Percentiles rank a stretch among this genome's conserved stretches.
These are phyloP conservation scores for Nematolebias whitei DNA, from an alignment of 2,113 vertebrate genomes.

Conservation along the genomic window DNA sequence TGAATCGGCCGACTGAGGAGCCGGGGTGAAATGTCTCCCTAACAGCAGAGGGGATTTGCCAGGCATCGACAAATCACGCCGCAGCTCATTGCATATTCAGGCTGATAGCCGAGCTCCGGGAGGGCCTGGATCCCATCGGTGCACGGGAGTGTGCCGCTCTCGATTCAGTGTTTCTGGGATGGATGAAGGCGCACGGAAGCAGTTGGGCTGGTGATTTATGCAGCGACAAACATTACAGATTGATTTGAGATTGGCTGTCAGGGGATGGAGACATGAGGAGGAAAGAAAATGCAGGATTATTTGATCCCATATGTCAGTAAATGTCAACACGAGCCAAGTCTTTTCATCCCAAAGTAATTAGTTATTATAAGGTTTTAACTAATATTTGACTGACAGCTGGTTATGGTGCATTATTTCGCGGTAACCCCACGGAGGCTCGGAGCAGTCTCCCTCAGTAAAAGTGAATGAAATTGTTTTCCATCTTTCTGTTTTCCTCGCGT, in stretches of 20 bases:
- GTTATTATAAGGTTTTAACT: conserved; percentile 14
- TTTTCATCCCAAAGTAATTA: conserved; percentile 20
- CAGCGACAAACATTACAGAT: conserved; percentile 53
- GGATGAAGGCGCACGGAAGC: neutral
- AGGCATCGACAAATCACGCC: conserved; percentile 30
- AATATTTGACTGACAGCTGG: conserved; percentile 23
- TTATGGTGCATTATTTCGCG: conserved; percentile 18
- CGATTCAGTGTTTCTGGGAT: conserved; percentile 20
- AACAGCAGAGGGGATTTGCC: conserved; percentile 41
- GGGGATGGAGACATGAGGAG: conserved; percentile 12
- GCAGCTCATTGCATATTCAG: conserved; percentile 62
- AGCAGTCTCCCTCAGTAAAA: conserved; percentile 7
- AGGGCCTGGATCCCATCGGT: conserved; percentile 44
- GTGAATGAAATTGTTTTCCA: conserved; percentile 28
- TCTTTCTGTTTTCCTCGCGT: conserved; percentile 16
- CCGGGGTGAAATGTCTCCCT: conserved; percentile 27
- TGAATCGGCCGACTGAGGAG: conserved; percentile 47
- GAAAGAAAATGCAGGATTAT: conserved; percentile 50
- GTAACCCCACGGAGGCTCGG: neutral
- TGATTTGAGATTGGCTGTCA: conserved; percentile 44
- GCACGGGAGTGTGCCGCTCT: conserved; percentile 41
- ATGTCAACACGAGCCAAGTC: conserved; percentile 38
- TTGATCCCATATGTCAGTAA: conserved; percentile 38
- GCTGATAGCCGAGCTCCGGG: conserved; percentile 48
- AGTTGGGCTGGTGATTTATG: conserved; percentile 48